A percentile compares a stretch with the other conserved stretches of the same genome.
Evolutionary conservation across 2,113 vertebrate genomes (phyloP).

Genomic region (Neogobius melanostomus): DNA sequence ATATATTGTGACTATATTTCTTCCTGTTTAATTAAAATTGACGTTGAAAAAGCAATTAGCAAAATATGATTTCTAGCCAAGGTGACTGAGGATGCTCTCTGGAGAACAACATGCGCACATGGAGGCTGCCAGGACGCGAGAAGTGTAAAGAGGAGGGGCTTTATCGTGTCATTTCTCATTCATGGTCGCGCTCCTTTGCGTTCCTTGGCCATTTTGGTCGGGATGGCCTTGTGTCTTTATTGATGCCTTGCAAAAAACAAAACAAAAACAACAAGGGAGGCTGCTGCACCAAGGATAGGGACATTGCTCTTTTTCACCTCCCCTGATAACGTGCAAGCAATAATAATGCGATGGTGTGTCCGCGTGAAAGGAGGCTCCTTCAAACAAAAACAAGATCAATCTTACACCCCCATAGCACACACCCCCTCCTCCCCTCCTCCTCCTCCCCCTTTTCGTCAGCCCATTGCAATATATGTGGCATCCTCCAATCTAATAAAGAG

Average conservation of each 20-base stretch:
- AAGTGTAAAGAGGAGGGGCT: constrained; percentile 44
- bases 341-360: not conserved
- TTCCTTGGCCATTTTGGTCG: constrained; percentile 63
- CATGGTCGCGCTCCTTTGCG: constrained; percentile 45
- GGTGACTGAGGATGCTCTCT: constrained; percentile 1
- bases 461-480: constrained; percentile 34
- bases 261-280: constrained; percentile 35
- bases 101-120: constrained; percentile 51
- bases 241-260: constrained; percentile 16
- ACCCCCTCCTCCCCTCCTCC: constrained; percentile 1
- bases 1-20: not conserved
- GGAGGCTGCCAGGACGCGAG: constrained; percentile 23
- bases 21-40: not conserved
- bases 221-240: constrained; percentile 40
- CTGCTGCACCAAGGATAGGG: not conserved
- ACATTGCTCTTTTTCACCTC: constrained; percentile 8
- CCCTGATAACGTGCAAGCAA: not conserved
- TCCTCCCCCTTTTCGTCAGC: not conserved
- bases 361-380: constrained; percentile 5
- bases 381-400: constrained; percentile 51
- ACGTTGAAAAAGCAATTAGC: not conserved
- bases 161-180: constrained; percentile 58
- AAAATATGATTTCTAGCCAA: not conserved
- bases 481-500: constrained; percentile 35
- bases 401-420: constrained; percentile 22